Evolutionary conservation across 2,888 invertebrate genomes (phyloP).

Genomic region (Acrobasis suavella): DNA sequence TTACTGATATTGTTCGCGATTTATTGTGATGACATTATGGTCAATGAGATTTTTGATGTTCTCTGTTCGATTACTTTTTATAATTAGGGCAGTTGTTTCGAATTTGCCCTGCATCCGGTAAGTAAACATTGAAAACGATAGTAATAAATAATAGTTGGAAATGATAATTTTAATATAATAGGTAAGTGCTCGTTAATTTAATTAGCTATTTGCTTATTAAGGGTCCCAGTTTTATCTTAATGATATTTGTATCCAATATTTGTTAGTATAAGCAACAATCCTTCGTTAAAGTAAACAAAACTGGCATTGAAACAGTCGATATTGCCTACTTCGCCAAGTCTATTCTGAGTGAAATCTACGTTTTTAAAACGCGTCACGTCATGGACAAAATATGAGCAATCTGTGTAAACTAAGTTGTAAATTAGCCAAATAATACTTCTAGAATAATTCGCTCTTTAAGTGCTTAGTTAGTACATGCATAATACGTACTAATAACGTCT

Average conservation of each 20-base stretch:
- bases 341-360: conserved; percentile 18
- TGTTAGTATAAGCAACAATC: background rate
- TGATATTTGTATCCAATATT: background rate
- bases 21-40: background rate
- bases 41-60: background rate
- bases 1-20: background rate
- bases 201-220: background rate
- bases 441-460: background rate
- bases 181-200: background rate
- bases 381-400: conserved; percentile 6
- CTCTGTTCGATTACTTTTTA: no score
- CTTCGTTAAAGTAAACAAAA: conserved; percentile 4
- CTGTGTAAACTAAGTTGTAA: background rate
- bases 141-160: background rate
- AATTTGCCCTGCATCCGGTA: no score
- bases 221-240: background rate
- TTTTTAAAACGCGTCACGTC: conserved; percentile 8
- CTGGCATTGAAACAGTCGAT: conserved; percentile 18
- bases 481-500: background rate
- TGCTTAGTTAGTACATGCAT: background rate
- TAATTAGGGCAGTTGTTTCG: no score
- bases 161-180: background rate
- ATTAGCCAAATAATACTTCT: conserved; percentile 1
- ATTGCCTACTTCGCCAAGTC: conserved; percentile 19
- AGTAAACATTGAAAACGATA: background rate